Conservation (phyloP, 2,113 vertebrate species). For the Pagrus major region DNA sequence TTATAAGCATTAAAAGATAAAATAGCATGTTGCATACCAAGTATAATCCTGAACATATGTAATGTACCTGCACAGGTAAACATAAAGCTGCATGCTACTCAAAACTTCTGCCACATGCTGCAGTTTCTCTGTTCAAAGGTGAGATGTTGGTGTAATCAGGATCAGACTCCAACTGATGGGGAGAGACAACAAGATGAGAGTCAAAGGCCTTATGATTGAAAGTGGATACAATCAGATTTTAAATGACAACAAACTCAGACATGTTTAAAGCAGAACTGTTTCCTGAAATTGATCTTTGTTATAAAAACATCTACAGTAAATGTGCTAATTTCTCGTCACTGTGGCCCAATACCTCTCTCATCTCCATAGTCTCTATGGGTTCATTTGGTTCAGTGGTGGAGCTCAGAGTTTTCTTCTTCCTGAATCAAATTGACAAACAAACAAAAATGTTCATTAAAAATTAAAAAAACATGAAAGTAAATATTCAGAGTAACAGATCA, state of each 20-base stretch:
- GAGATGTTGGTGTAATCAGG: neutral
- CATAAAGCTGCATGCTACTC: neutral
- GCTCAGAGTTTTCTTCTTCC: conserved; percentile 5
- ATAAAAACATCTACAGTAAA: neutral
- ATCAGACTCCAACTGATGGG: neutral
- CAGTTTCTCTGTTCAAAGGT: neutral
- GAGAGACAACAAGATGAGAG: neutral
- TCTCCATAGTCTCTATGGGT: neutral
- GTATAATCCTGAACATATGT: neutral
- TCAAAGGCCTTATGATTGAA: neutral
- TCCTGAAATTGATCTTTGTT: neutral
- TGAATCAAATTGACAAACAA: neutral
- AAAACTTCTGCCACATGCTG: neutral
- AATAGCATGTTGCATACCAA: neutral
- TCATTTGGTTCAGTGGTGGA: neutral
- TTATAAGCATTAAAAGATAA: too few relatives aligned
- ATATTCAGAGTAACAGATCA: neutral
- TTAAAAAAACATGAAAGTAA: neutral
- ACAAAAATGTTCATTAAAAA: neutral
- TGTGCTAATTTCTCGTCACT: neutral
- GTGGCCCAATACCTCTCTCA: neutral
- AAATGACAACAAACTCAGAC: neutral
- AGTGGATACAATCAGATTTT: neutral
- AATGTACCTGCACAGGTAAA: neutral
- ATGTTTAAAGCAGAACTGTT: neutral